Evolutionary conservation across 2,888 invertebrate genomes (phyloP).

Genomic region (Synanthedon formicaeformis): DNA sequence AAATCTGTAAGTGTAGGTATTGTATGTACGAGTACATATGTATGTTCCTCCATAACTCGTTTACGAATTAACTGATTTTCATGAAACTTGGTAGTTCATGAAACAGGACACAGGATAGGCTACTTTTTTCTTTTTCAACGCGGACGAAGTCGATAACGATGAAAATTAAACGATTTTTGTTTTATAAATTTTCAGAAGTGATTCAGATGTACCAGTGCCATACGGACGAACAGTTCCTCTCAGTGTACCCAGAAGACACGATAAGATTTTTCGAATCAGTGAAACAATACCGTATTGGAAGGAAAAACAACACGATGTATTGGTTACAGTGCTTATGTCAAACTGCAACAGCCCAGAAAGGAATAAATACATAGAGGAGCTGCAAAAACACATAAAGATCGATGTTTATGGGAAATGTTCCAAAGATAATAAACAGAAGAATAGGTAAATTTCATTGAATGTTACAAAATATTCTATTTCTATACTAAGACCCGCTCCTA

Average conservation of each 20-base stretch:
- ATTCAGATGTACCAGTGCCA: slow-evolving; percentile 75
- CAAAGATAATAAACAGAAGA: not conserved
- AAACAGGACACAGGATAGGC: no score
- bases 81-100: no score
- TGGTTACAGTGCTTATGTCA: slow-evolving; percentile 70
- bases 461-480: no score
- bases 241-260: slow-evolving; percentile 9
- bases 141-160: no score
- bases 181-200: slow-evolving; percentile 55
- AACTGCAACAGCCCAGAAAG: slow-evolving; percentile 65
- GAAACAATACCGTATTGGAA: slow-evolving; percentile 43
- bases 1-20: no score
- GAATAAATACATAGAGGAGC: slow-evolving; percentile 62
- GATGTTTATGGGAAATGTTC: slow-evolving; percentile 72
- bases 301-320: slow-evolving; percentile 48
- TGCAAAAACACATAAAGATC: slow-evolving; percentile 71
- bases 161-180: not conserved
- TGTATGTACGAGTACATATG: no score
- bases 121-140: no score
- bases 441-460: not conserved
- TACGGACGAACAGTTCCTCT: slow-evolving; percentile 70
- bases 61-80: no score
- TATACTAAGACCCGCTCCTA: no score
- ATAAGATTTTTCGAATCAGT: slow-evolving; percentile 11
- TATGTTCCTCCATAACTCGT: no score